A percentile compares a stretch with the other conserved stretches of the same genome.
phyloP scores from a whole-genome alignment of 2,113 vertebrate genomes.

The Pampusana beccarii region DNA sequence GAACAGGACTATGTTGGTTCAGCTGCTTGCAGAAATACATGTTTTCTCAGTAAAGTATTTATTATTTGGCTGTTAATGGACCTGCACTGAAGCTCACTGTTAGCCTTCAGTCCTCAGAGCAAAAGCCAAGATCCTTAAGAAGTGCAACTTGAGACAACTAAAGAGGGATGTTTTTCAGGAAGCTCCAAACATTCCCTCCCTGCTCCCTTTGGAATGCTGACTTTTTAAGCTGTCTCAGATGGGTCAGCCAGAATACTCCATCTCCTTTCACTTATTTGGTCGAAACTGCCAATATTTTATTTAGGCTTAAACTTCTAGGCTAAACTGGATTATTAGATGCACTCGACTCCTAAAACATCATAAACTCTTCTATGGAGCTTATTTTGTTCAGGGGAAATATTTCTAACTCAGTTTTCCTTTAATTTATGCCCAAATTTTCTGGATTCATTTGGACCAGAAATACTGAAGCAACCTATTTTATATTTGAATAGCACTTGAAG shows the following conservation, averaged over 20 bases:
- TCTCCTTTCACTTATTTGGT: not conserved
- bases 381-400: not conserved
- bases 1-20: not conserved
- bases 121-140: slow-evolving; percentile 14
- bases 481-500: not conserved
- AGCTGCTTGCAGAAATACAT: slow-evolving; percentile 20
- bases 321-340: not conserved
- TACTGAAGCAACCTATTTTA: not conserved
- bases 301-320: not conserved
- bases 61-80: not conserved
- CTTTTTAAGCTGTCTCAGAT: not conserved
- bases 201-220: not conserved
- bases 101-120: not conserved
- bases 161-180: slow-evolving; percentile 15
- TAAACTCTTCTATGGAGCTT: not conserved
- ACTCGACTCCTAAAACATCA: not conserved
- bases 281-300: not conserved
- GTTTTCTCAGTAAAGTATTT: not conserved
- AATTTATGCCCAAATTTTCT: not conserved
- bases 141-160: not conserved
- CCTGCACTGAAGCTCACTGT: not conserved
- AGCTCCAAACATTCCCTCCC: not conserved
- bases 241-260: not conserved
- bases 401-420: slow-evolving; percentile 5
- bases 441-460: not conserved